Evolutionary conservation across 2,888 invertebrate genomes (phyloP).

Genomic region (Cacoxenus indagator): DNA sequence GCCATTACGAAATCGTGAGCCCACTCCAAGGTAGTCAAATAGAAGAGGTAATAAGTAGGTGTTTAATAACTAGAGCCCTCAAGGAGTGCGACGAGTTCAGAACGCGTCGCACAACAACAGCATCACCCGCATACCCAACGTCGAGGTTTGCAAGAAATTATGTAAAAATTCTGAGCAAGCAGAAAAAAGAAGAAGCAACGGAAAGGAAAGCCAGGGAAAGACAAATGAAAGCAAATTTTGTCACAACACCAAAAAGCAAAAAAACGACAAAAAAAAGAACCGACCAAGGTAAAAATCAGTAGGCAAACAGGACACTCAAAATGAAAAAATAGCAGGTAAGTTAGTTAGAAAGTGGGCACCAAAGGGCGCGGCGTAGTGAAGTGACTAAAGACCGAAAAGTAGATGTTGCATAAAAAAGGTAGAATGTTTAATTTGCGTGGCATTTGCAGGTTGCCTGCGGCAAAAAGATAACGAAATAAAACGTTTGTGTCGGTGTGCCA

Average conservation of each 20-base stretch:
- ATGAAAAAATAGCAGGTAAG: slow-evolving; percentile 15
- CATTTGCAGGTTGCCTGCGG: slow-evolving; percentile 68
- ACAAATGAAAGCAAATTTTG: slow-evolving; percentile 1
- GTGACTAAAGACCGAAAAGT: slow-evolving; percentile 18
- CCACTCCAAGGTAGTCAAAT: slow-evolving; percentile 63
- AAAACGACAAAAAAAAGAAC: background rate
- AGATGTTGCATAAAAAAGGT: slow-evolving; percentile 49
- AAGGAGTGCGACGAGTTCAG: background rate
- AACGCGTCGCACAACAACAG: background rate
- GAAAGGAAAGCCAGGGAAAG: background rate
- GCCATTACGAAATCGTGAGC: slow-evolving; percentile 37
- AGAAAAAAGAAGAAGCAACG: background rate
- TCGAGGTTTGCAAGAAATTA: slow-evolving; percentile 3
- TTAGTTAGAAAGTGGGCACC: background rate
- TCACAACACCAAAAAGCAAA: background rate
- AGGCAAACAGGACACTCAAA: slow-evolving; percentile 10
- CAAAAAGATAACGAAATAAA: slow-evolving; percentile 69
- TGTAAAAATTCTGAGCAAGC: background rate
- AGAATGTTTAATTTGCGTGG: slow-evolving; percentile 68
- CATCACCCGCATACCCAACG: background rate
- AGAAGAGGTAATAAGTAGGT: slow-evolving; percentile 69
- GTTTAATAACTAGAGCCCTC: slow-evolving; percentile 61
- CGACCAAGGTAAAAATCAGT: slow-evolving; percentile 9
- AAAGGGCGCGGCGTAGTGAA: background rate
- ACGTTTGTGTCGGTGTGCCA: slow-evolving; percentile 44